Evolutionary conservation across 2,888 invertebrate genomes (phyloP), one percentile per base, ranked within the genome.

Genomic region (Coelinius sp.): DNA sequence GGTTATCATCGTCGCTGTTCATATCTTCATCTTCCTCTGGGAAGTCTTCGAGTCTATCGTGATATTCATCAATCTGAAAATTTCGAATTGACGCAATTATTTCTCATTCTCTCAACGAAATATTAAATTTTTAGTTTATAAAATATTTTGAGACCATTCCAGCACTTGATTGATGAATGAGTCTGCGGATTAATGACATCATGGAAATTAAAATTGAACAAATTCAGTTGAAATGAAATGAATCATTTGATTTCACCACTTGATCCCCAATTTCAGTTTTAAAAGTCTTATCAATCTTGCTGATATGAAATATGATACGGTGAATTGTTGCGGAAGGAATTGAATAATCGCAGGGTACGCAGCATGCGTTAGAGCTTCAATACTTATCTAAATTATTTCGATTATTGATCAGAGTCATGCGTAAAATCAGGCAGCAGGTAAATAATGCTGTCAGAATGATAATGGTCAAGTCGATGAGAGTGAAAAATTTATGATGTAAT

Each of bases 1-100:
- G 83, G 68, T 86, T 86, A 72, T 87, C 87, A 73, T 86, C 87
- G 77, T 88, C 86, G 78, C 86, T 86, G 67, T 88, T 86, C 38
- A 85, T 86, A 41, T 88, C 88, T 67, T 88, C 87, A 72, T 91
- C 90, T 75, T 90, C 89, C 73, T 90, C 89, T 49, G 89, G 84
- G 71, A 86, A 87, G 71, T 86, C 85, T 77, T 86, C 86, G 14
- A 85, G 80, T n/a, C 85, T 83, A 78, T 90, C 90, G 78, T 90
- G 90, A 79, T 89, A 89, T 70, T 89, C 89, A 76, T 89, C 88
- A 80, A 87, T 76, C 89, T 89, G 83, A 68, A 85, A 85, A 74
- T 68, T 24, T 24, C n/a, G 12, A 41, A 63, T 22, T 10, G 14
- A 8, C 17, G 22, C 41, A 20, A 7, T 59, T 20, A n/a, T n/a